Evolutionary conservation across 1,140 invertebrate genomes (phyloP), one percentile per base, ranked within the genome.

Genomic region (Antheraea mylitta): DNA sequence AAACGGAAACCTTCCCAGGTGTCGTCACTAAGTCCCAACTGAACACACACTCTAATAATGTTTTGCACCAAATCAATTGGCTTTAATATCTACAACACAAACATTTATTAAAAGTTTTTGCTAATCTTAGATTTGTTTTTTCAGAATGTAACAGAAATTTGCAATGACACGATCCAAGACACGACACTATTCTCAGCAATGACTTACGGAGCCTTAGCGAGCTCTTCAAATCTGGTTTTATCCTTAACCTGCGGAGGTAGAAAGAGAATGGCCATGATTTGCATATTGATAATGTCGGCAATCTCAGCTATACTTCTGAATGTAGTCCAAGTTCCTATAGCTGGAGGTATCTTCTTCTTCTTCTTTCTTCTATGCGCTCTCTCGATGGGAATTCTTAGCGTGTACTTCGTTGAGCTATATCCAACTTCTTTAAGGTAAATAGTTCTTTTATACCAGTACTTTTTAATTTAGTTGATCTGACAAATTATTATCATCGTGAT

Each of bases 321-420:
- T 53, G 16, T 89, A 13, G 80, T 91, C 1, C 45, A 75, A 3
- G 67, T 80, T 6, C 89, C 89, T 0, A 77, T 91, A 3, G 89
- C 87, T 72, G 89, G 89, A 0, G 89, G 85, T 7, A 79, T 91
- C 7, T 89, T 90, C 71, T 91, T 90, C 78, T 91, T 89, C 81
- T 75, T 91, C 64, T 91, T 91, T 64, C 72, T 91, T 4, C 68
- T 91, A 18, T 86, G 86, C 62, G 89, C 89, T 0, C 77, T 92
- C 4, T 82, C 85, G 0, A 92, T 92, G 89, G 89, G 89, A 2
- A 78, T 92, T 0, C 66, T 92, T 16, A 92, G 89, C 58, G 89
- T 92, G 0, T 92, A 92, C 63, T 92, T 92, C 62, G 88, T 92
- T 22, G 89, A 92, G 67, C 73, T 92, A 9, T 92, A 92, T 69